phyloP scores from a whole-genome alignment of 1,140 invertebrate genomes.

The Drosophila sturtevanti region DNA sequence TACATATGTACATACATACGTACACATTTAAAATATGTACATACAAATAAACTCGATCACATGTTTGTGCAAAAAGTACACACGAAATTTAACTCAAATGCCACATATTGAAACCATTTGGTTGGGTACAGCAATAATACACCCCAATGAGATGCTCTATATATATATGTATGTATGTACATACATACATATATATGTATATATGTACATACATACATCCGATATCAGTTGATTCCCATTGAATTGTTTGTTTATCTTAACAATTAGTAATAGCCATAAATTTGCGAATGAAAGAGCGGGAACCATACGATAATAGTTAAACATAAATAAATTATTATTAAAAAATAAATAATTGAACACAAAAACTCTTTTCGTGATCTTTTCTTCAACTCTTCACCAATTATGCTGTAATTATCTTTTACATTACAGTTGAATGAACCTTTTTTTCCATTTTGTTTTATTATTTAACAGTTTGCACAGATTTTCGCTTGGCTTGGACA shows the following conservation, averaged over 20 bases:
- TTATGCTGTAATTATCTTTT: constrained; percentile 6
- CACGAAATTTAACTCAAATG: constrained; percentile 1
- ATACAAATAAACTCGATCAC: constrained; percentile 37
- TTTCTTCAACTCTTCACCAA: neutral
- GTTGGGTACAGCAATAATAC: constrained; percentile 17
- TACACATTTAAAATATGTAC: constrained; percentile 8
- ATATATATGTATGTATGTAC: too few species aligned
- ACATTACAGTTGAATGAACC: constrained; percentile 56
- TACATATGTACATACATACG: constrained; percentile 8
- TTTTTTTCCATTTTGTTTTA: constrained; percentile 13
- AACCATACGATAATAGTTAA: neutral
- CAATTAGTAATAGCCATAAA: constrained; percentile 53
- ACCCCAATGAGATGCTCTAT: neutral
- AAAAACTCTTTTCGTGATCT: neutral
- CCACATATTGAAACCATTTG: constrained; percentile 25
- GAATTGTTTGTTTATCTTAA: constrained; percentile 49
- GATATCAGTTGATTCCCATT: neutral
- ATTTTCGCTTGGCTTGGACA: constrained; percentile 15
- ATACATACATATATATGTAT: too few species aligned
- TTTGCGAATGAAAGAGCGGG: constrained; percentile 21
- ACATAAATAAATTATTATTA: constrained; percentile 24
- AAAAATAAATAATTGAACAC: neutral
- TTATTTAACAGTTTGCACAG: neutral
- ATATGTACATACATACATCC: too few species aligned
- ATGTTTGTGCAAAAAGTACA: constrained; percentile 41